A percentile compares a stretch with the other conserved stretches of the same genome.
These are phyloP conservation scores for Cephus nigrinus DNA, from an alignment of 2,888 invertebrate genomes.

Conservation along the genomic window DNA sequence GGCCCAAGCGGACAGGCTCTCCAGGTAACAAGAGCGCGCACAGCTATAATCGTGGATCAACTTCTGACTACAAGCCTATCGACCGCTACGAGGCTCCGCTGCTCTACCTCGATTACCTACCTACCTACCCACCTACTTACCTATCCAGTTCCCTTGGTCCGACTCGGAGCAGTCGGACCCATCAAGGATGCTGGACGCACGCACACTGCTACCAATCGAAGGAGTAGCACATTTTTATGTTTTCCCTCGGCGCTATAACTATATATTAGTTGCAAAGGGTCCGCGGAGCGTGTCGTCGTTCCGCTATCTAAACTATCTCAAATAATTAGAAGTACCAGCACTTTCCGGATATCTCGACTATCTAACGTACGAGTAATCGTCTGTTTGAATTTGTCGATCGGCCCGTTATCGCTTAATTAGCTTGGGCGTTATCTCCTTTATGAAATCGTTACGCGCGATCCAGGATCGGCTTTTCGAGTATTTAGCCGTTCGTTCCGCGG, in stretches of 20 bases:
- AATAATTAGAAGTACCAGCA: conserved; percentile 42
- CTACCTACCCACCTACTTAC: conserved; percentile 22
- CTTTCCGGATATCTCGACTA: conserved; percentile 43
- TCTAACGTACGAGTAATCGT: conserved; percentile 38
- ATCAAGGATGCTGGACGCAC: background rate
- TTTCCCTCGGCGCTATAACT: conserved; percentile 14
- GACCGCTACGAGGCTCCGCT: conserved; percentile 33
- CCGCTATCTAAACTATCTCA: conserved; percentile 26
- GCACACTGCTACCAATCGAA: background rate
- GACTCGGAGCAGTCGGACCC: background rate
- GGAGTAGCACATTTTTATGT: conserved; percentile 18
- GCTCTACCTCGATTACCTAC: conserved; percentile 23
- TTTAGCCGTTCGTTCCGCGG: background rate
- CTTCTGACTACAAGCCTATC: conserved; percentile 44
- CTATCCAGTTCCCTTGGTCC: background rate
- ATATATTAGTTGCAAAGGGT: background rate
- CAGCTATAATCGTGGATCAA: conserved; percentile 58
- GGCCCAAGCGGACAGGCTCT: conserved; percentile 42
- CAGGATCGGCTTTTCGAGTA: conserved; percentile 2
- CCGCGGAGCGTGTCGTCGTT: conserved; percentile 3
- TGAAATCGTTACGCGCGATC: conserved; percentile 51
- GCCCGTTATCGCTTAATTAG: conserved; percentile 56
- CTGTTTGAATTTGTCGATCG: conserved; percentile 37
- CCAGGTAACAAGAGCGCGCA: conserved; percentile 50
- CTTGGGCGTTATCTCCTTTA: conserved; percentile 48